These are phyloP conservation scores for Ramphastos sulfuratus DNA, from an alignment of 2,113 vertebrate species.

Conservation along the genomic window DNA sequence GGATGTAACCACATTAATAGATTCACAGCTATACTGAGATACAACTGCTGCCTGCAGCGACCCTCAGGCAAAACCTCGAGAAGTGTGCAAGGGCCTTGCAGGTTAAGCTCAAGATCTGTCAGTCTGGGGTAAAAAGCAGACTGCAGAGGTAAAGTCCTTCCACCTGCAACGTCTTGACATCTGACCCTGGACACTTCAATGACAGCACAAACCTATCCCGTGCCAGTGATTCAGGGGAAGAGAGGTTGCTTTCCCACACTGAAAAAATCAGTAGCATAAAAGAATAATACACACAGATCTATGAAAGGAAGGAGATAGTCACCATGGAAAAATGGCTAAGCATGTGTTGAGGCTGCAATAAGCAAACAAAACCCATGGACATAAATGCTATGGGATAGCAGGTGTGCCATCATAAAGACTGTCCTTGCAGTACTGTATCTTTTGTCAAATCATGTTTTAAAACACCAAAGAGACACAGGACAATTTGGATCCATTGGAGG, in stretches of 20 bases:
- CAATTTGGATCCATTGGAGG: neutral
- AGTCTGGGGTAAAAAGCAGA: neutral
- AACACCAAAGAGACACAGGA: neutral
- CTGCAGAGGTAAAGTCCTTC: neutral
- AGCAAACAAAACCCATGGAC: neutral
- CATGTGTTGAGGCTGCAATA: neutral
- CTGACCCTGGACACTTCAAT: neutral
- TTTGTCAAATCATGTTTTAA: neutral
- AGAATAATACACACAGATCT: neutral
- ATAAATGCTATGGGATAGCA: neutral
- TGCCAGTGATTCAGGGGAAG: neutral
- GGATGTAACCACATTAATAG: neutral
- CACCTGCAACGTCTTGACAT: neutral
- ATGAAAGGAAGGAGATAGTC: neutral
- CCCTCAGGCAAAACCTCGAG: conserved; percentile 24
- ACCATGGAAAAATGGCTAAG: neutral
- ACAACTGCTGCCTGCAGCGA: neutral
- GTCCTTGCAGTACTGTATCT: neutral
- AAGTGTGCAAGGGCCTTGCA: neutral
- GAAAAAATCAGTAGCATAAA: neutral
- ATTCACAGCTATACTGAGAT: neutral
- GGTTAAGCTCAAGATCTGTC: conserved; percentile 14
- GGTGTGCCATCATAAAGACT: neutral
- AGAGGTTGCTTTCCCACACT: neutral
- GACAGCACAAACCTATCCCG: neutral